A percentile compares a stretch with the other conserved stretches of the same genome.
Evolutionary conservation across 2,113 vertebrate species (phyloP).

Genomic region (Loxodonta africana): DNA sequence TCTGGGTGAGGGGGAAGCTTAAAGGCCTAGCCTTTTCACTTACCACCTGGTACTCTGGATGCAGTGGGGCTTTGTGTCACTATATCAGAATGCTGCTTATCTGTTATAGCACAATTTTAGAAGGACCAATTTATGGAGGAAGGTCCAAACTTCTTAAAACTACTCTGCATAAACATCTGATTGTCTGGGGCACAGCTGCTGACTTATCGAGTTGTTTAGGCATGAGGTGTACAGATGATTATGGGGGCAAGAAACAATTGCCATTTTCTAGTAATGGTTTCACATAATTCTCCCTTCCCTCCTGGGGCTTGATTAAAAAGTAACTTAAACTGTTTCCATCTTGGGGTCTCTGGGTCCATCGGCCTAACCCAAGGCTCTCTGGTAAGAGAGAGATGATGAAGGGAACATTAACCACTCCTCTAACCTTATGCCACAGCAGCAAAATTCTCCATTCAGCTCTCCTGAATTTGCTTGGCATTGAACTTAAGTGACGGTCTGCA

Average conservation of each 20-base stretch:
- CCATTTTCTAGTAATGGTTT: conserved; percentile 79
- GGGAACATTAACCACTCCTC: conserved; percentile 47
- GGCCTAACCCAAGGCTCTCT: conserved; percentile 72
- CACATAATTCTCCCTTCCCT: conserved; percentile 77
- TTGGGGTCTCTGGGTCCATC: conserved; percentile 75
- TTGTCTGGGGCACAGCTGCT: conserved; percentile 73
- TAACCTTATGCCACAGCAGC: conserved; percentile 55
- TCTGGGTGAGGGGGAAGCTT: background rate
- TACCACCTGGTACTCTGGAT: background rate
- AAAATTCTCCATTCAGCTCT: conserved; percentile 48
- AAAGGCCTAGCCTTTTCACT: background rate
- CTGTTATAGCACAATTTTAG: background rate
- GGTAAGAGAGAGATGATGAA: background rate
- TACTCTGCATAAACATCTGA: conserved; percentile 1
- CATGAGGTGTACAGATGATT: conserved; percentile 60
- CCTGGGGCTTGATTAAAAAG: conserved; percentile 82
- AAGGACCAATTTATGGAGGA: background rate
- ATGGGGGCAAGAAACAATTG: conserved; percentile 62
- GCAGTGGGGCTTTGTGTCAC: background rate
- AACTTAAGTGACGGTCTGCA: conserved; percentile 44
- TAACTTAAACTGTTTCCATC: conserved; percentile 80
- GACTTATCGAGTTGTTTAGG: conserved; percentile 76
- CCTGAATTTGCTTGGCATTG: conserved; percentile 26
- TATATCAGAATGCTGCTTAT: background rate
- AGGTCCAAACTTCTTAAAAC: background rate